Conservation (phyloP, 35 echinoderm and acorn worm genomes). For the Diadema setosum region DNA sequence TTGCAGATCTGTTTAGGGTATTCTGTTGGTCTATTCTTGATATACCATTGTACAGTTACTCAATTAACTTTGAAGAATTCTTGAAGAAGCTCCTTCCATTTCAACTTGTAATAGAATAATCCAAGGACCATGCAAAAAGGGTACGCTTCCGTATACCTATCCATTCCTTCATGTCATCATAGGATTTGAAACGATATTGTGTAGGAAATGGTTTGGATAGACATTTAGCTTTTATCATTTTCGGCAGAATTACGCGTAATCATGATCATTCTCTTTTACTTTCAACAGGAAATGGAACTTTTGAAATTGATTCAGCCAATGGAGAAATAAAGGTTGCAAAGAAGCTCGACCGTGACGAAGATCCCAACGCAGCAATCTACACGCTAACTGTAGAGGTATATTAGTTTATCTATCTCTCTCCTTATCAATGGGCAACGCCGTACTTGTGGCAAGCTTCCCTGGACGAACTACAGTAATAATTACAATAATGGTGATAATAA, state of each 20-base stretch:
- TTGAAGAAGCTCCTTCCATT: too few species aligned
- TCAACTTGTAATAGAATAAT: too few species aligned
- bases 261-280: background rate
- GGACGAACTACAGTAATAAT: background rate
- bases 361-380: background rate
- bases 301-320: background rate
- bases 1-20: too few species aligned
- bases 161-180: background rate
- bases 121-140: too few species aligned
- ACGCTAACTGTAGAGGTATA: background rate
- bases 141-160: background rate
- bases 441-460: background rate
- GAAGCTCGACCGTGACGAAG: background rate
- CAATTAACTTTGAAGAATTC: too few species aligned
- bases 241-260: background rate
- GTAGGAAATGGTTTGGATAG: background rate
- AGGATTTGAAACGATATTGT: background rate
- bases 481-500: background rate
- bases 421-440: background rate
- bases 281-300: background rate
- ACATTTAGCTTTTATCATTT: background rate
- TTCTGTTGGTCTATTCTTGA: too few species aligned
- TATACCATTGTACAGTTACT: too few species aligned
- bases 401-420: background rate
- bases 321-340: background rate